Evolutionary conservation across 64 coral and sea anemone species (phyloP).

Genomic region (Platygyra sinensis): DNA sequence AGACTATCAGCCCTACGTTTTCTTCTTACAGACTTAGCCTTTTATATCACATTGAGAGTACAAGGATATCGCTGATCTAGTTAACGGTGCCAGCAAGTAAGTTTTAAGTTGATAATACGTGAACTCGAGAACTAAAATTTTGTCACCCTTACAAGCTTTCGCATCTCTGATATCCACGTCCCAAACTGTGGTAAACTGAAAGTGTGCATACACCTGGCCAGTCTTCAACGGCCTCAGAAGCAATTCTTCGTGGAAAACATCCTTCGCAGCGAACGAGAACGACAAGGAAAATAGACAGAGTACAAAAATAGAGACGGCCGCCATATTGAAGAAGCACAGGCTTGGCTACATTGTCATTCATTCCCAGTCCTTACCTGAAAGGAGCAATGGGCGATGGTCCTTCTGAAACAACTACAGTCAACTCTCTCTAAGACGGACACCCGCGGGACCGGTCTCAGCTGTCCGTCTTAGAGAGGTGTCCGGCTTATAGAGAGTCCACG

Average conservation of each 20-base stretch:
- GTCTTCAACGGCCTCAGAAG: slow-evolving; percentile 74
- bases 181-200: slow-evolving; percentile 90
- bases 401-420: too few relatives aligned
- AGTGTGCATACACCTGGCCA: slow-evolving; percentile 85
- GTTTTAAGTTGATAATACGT: not conserved
- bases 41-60: too few relatives aligned
- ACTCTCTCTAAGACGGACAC: too few relatives aligned
- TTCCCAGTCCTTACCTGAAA: not conserved
- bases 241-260: slow-evolving; percentile 84
- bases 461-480: too few relatives aligned
- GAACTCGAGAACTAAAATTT: not conserved
- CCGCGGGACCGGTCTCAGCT: too few relatives aligned
- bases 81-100: not conserved
- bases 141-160: slow-evolving; percentile 55
- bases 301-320: not conserved
- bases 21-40: too few relatives aligned
- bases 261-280: slow-evolving; percentile 47
- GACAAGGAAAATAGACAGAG: not conserved
- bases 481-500: too few relatives aligned
- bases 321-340: slow-evolving; percentile 43
- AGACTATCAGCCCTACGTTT: too few relatives aligned
- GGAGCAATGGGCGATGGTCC: too few relatives aligned
- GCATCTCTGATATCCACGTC: slow-evolving; percentile 70
- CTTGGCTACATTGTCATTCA: slow-evolving; percentile 1
- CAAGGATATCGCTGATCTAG: too few relatives aligned